A percentile compares a stretch with the other conserved stretches of the same genome.
Evolutionary conservation across 2,797 vertebrate genomes (phyloP).

Genomic region (Xenopus petersii): DNA sequence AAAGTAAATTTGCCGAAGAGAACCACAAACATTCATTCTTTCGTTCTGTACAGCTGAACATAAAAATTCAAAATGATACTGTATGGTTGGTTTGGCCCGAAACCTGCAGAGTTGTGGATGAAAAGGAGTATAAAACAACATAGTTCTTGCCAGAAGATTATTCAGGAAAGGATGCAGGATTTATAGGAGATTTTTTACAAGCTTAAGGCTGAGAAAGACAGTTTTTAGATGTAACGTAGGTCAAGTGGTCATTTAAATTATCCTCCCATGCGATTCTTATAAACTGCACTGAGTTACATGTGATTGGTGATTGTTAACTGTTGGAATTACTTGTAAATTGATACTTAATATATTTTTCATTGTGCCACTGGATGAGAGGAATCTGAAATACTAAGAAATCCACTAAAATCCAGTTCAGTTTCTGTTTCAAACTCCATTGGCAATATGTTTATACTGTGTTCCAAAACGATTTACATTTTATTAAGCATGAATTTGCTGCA

Average conservation of each 20-base stretch:
- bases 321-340: not conserved
- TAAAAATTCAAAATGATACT: constrained; percentile 47
- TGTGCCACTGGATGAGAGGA: too few species aligned
- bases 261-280: constrained; percentile 29
- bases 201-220: constrained; percentile 24
- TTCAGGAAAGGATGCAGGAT: constrained; percentile 44
- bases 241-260: constrained; percentile 49
- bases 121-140: constrained; percentile 33
- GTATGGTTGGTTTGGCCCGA: constrained; percentile 42
- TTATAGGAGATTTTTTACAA: constrained; percentile 43
- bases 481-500: too few species aligned
- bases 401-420: too few species aligned
- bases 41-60: constrained; percentile 39
- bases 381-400: too few species aligned
- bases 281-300: constrained; percentile 32
- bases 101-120: constrained; percentile 32
- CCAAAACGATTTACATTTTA: too few species aligned
- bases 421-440: too few species aligned
- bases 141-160: constrained; percentile 31
- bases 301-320: constrained; percentile 16
- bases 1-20: constrained; percentile 31
- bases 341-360: not conserved
- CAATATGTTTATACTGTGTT: too few species aligned
- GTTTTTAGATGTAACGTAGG: constrained; percentile 34
- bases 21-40: constrained; percentile 47